These are phyloP conservation scores for Drosophila pachea DNA, from an alignment of 1,140 invertebrate species.

Conservation along the genomic window DNA sequence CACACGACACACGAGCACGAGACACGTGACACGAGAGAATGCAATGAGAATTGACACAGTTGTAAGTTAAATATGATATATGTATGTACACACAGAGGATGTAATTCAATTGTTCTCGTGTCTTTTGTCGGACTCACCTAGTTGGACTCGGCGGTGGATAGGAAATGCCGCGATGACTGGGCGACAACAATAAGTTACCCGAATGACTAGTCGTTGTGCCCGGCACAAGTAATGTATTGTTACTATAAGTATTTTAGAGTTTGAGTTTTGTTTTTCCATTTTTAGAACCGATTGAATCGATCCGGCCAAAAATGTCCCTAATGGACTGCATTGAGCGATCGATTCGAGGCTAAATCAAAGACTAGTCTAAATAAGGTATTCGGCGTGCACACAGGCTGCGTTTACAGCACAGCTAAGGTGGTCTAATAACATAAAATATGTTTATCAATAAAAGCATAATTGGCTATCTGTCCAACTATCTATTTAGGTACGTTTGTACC, in stretches of 20 bases:
- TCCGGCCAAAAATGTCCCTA: constrained; percentile 29
- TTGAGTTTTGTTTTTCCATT: constrained; percentile 27
- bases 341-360: too few relatives aligned
- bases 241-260: constrained; percentile 79
- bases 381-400: constrained; percentile 1
- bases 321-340: constrained; percentile 28
- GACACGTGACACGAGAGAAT: constrained; percentile 4
- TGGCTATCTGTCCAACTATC: background rate
- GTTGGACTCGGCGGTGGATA: constrained; percentile 89
- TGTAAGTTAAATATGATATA: constrained; percentile 3
- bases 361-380: too few relatives aligned
- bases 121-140: constrained; percentile 75
- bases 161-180: constrained; percentile 84
- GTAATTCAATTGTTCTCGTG: constrained; percentile 2
- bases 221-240: constrained; percentile 81
- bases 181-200: constrained; percentile 80
- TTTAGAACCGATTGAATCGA: constrained; percentile 55
- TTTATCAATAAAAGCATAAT: too few relatives aligned
- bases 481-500: background rate
- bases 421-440: too few relatives aligned
- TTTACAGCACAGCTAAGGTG: background rate
- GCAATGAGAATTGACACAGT: constrained; percentile 18
- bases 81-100: background rate
- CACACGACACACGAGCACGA: background rate
- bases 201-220: constrained; percentile 79